Conservation (phyloP, 2,113 vertebrate species). For the Anoura caudifer region DNA sequence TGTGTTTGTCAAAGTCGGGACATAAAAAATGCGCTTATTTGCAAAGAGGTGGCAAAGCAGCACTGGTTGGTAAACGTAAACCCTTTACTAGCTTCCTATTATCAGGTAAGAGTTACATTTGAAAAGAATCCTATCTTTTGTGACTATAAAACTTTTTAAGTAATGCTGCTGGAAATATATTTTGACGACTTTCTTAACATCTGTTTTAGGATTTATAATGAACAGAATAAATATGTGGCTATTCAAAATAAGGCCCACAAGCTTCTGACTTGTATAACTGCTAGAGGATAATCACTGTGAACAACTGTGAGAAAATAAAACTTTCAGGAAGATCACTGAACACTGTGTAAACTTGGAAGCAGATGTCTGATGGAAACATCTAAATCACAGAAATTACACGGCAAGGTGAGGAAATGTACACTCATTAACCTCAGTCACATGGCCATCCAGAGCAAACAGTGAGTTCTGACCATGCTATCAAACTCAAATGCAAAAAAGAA, state of each 20-base stretch:
- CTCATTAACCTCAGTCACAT: not conserved
- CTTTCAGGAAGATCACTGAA: not conserved
- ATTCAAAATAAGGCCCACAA: not conserved
- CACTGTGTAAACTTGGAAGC: not conserved
- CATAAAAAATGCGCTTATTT: slow-evolving; percentile 29
- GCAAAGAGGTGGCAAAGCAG: not conserved
- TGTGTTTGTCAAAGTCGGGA: not conserved
- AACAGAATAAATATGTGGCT: not conserved
- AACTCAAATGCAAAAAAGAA: not conserved
- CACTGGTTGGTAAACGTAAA: not conserved
- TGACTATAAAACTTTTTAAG: slow-evolving; percentile 1
- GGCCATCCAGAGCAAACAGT: not conserved
- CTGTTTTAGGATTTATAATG: slow-evolving; percentile 21
- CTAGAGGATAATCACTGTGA: not conserved
- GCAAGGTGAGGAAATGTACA: not conserved
- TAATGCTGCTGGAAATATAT: not conserved
- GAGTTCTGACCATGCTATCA: not conserved
- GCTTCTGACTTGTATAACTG: not conserved
- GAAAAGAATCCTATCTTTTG: not conserved
- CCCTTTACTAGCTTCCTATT: not conserved
- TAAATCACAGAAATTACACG: not conserved
- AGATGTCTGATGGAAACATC: not conserved
- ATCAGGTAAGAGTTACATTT: not conserved
- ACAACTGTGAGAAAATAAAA: not conserved
- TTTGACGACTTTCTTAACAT: not conserved